Base-by-base conservation (phyloP, 2,113 vertebrate species). In the Catharus fuscescens region DNA sequence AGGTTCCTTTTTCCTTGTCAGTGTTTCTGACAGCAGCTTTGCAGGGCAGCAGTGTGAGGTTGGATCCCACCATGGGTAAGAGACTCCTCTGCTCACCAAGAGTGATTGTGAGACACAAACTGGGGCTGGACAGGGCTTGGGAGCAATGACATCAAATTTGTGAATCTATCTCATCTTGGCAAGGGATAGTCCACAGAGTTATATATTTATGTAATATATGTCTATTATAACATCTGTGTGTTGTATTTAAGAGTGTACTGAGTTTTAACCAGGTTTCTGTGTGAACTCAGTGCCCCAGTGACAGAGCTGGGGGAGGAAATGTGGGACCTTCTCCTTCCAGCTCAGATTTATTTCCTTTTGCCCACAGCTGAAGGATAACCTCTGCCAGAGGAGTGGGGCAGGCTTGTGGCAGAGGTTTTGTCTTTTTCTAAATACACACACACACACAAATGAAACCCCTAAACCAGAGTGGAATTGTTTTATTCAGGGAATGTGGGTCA, bases 41-140 rank as follows among this genome's bases (percentile, higher is more conserved):
- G n/a, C 34, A 25, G 29, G 29, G 32, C 21, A 18, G 12, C 8
- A 12, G 2, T 2, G 21, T 9, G 31, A 40, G 65, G 15, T 0
- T 10, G 25, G 52, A 7, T 26, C 16, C 23, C 56, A 40, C 5
- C 10, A 2, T 2, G 57, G 8, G 56, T 18, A 6, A 36, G 36
- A 28, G 45, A 24, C 6, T 3, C 5, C 42, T 61, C 15, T 29
- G 16, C 23, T 54, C 28, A 5, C 18, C 7, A 6, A 2, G 36
- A 9, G 24, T 1, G 25, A 19, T 4, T 42, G 8, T 23, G 52
- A 18, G 28, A 5, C 54, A 57, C 9, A 2, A 36, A 5, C 16
- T 18, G 50, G 25, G 16, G 17, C 50, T 91, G 34, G 56, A 5
- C 65, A 45, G 47, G 18, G 12, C 38, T 47, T 24, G 28, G 31